phyloP scores from a whole-genome alignment of 2,888 invertebrate species.

The Agrochola macilenta region DNA sequence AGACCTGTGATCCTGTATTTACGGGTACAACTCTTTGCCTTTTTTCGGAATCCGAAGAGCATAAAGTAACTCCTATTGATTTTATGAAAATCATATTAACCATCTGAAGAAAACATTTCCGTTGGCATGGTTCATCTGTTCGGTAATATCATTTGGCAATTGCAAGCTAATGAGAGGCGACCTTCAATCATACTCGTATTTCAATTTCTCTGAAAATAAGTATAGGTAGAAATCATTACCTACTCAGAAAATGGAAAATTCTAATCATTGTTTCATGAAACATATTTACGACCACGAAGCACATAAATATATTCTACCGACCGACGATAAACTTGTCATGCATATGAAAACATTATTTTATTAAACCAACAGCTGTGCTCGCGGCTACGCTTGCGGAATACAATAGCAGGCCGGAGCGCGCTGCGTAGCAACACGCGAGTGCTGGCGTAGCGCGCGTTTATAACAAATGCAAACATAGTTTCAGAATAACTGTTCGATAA shows the following conservation, averaged over 20 bases:
- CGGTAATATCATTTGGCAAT: conserved; percentile 8
- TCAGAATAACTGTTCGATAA: neutral
- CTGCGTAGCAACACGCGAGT: conserved; percentile 3
- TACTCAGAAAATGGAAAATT: conserved; percentile 12
- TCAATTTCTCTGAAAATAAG: neutral
- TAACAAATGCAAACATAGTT: neutral
- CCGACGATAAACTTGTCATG: conserved; percentile 28
- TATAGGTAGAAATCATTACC: neutral
- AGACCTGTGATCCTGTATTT: conserved; percentile 7
- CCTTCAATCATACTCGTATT: neutral
- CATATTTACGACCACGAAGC: conserved; percentile 33
- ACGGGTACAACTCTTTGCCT: neutral
- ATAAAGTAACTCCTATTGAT: neutral
- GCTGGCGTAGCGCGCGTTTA: neutral
- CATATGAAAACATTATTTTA: conserved; percentile 22
- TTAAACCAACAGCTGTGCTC: neutral
- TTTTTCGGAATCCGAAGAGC: neutral
- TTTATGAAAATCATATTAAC: conserved; percentile 6
- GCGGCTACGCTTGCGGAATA: neutral
- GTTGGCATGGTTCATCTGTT: neutral
- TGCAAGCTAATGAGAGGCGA: neutral
- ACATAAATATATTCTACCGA: conserved; percentile 17
- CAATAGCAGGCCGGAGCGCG: neutral
- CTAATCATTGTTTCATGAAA: conserved; percentile 10
- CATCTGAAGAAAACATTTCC: neutral